phyloP scores from a whole-genome alignment of 2,888 invertebrate genomes.

The Dicycla oo region DNA sequence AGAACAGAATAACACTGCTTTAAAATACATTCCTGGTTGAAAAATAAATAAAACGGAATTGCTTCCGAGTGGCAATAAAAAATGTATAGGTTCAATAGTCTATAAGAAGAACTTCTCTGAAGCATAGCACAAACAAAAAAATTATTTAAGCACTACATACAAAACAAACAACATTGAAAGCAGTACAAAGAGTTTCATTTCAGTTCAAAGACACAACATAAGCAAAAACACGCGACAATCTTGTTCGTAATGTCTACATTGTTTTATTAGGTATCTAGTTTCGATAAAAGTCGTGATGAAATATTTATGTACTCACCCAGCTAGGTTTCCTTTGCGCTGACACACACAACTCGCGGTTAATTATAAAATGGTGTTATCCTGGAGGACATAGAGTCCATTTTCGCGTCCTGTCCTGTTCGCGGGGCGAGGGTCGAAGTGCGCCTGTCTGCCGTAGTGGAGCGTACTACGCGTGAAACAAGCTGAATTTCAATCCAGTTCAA shows the following conservation, averaged over 20 bases:
- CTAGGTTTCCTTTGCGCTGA: slow-evolving; percentile 75
- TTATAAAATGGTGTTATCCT: slow-evolving; percentile 84
- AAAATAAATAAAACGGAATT: neutral
- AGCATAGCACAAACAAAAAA: slow-evolving; percentile 18
- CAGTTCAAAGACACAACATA: slow-evolving; percentile 21
- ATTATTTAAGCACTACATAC: slow-evolving; percentile 22
- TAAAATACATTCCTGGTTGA: neutral
- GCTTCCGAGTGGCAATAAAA: neutral
- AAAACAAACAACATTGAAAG: slow-evolving; percentile 39
- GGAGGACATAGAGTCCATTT: slow-evolving; percentile 84
- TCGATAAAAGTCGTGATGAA: slow-evolving; percentile 70
- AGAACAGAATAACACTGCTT: neutral
- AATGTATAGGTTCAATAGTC: neutral
- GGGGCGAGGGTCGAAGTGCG: slow-evolving; percentile 75
- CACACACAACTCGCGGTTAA: slow-evolving; percentile 77
- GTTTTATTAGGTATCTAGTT: slow-evolving; percentile 48
- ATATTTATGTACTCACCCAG: slow-evolving; percentile 78
- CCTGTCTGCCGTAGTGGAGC: slow-evolving; percentile 76
- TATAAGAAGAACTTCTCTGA: slow-evolving; percentile 2
- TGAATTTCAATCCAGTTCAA: slow-evolving; percentile 78
- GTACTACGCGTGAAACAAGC: slow-evolving; percentile 80
- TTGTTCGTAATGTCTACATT: slow-evolving; percentile 29
- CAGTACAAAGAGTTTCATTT: slow-evolving; percentile 25
- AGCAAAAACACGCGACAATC: slow-evolving; percentile 33
- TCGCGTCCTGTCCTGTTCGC: slow-evolving; percentile 70